phyloP scores from a whole-genome alignment of 2,797 vertebrate genomes.

The Anguilla anguilla region DNA sequence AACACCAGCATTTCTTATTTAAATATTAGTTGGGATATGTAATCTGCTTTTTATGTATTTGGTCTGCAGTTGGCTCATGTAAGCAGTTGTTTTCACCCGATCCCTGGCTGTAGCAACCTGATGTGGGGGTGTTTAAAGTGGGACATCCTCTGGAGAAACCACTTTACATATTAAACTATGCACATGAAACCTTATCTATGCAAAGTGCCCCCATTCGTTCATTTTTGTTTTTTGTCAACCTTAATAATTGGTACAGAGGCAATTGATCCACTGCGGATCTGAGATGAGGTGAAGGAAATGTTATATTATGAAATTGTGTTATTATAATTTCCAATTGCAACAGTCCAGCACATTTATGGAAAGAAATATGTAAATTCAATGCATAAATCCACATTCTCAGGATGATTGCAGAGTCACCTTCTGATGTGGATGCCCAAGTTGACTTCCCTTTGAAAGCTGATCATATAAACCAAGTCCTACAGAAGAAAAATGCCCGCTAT shows the following conservation, averaged over 20 bases:
- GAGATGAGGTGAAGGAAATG: background rate
- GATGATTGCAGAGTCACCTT: background rate
- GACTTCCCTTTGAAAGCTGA: background rate
- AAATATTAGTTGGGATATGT: background rate
- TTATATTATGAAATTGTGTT: background rate
- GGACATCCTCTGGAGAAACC: too few relatives aligned
- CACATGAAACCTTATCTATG: too few relatives aligned
- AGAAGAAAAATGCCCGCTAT: slow-evolving; percentile 53
- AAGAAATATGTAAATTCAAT: background rate
- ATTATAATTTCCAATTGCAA: background rate
- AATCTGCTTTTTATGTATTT: background rate
- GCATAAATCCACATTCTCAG: background rate
- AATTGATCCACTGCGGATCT: background rate
- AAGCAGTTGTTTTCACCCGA: too few relatives aligned
- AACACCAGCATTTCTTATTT: background rate
- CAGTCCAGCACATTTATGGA: background rate
- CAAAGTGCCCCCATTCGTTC: too few relatives aligned
- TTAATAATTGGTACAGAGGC: too few relatives aligned
- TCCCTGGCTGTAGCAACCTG: too few relatives aligned
- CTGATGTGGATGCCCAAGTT: background rate
- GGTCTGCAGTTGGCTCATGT: too few relatives aligned
- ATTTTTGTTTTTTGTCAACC: too few relatives aligned
- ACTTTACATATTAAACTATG: too few relatives aligned
- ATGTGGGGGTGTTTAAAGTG: too few relatives aligned
- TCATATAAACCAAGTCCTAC: background rate